phyloP scores from a whole-genome alignment of 1,140 invertebrate genomes.

The Heliconius congener region DNA sequence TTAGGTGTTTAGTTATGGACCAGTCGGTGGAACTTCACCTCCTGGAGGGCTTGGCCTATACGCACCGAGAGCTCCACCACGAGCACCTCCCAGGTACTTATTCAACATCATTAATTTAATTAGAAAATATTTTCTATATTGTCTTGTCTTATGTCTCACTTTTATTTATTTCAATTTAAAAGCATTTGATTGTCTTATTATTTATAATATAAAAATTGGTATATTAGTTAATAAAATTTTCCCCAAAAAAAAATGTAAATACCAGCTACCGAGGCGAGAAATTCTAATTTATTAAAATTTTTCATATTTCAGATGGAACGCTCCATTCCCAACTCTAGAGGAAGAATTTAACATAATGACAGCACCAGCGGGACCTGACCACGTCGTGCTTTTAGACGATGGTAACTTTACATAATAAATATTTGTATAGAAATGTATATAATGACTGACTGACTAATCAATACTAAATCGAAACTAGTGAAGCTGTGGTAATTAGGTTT shows the following conservation, averaged over 20 bases:
- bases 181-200: too few species aligned
- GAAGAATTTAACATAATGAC: constrained; percentile 97
- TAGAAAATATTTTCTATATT: too few species aligned
- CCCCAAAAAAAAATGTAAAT: too few species aligned
- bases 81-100: constrained; percentile 83
- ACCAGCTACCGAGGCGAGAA: too few species aligned
- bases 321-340: constrained; percentile 92
- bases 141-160: too few species aligned
- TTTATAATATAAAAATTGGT: too few species aligned
- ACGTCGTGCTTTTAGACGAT: constrained; percentile 88
- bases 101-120: background rate
- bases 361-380: constrained; percentile 85
- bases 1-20: constrained; percentile 92
- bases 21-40: constrained; percentile 63
- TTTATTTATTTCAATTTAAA: too few species aligned
- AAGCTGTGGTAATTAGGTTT: too few species aligned
- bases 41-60: constrained; percentile 68
- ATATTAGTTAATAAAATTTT: too few species aligned
- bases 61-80: constrained; percentile 65
- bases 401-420: constrained; percentile 67
- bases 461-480: too few species aligned
- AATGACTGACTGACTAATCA: too few species aligned
- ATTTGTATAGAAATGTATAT: background rate
- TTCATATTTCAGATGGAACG: constrained; percentile 87
- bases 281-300: background rate